Evolutionary conservation across 2,888 invertebrate genomes (phyloP).

Genomic region (Nasonovia ribisnigri): DNA sequence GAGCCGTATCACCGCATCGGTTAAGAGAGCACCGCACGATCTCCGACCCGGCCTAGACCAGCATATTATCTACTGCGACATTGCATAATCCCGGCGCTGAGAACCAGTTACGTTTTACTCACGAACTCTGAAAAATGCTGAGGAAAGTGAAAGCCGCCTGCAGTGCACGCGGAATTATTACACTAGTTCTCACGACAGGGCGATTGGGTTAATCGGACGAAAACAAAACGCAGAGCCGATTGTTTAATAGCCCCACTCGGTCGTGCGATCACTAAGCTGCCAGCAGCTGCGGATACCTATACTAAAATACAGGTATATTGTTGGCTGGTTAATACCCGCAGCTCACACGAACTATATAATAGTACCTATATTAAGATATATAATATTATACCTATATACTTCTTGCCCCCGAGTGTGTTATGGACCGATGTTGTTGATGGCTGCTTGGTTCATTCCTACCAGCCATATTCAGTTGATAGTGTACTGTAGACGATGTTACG

Average conservation of each 20-base stretch:
- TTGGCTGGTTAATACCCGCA: not conserved
- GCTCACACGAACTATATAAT: not conserved
- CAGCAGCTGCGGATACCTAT: no score
- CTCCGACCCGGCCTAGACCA: not conserved
- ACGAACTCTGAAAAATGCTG: slow-evolving; percentile 43
- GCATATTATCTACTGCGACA: not conserved
- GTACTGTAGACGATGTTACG: no score
- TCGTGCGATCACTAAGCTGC: not conserved
- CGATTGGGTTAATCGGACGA: slow-evolving; percentile 11
- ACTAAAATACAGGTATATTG: not conserved
- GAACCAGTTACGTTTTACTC: slow-evolving; percentile 54
- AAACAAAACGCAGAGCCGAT: not conserved
- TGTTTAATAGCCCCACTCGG: not conserved
- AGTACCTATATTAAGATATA: no score
- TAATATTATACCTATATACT: not conserved
- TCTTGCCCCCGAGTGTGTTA: not conserved
- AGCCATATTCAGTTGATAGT: not conserved
- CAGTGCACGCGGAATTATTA: not conserved
- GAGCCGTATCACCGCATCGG: slow-evolving; percentile 16
- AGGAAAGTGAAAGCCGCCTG: slow-evolving; percentile 46
- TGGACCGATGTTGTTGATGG: not conserved
- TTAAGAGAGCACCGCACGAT: slow-evolving; percentile 47
- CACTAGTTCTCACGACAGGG: slow-evolving; percentile 47
- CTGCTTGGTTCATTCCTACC: not conserved
- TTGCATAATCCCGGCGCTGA: slow-evolving; percentile 31